Percentiles rank a stretch among this genome's conserved stretches.
Conservation (phyloP, 2,888 invertebrate genomes). For the Salticus scenicus region DNA sequence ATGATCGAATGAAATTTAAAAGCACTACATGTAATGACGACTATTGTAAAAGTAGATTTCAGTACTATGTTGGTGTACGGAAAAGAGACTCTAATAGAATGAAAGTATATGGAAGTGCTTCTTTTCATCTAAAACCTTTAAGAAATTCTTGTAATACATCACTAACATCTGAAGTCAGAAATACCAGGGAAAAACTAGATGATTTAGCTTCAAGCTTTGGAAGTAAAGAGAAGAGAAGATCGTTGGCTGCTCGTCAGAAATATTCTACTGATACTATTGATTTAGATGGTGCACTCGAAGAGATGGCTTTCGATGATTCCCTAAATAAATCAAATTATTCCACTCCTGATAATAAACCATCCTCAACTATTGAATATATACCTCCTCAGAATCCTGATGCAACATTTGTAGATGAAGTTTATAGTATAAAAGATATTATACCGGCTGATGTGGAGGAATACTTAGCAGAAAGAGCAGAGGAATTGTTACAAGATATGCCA, state of each 20-base stretch:
- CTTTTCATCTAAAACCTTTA: conserved; percentile 33
- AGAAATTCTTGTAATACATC: too few relatives aligned
- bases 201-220: conserved; percentile 23
- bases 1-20: neutral
- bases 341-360: conserved; percentile 4
- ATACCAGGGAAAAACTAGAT: conserved; percentile 11
- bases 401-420: neutral
- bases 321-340: neutral
- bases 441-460: neutral
- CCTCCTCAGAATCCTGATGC: conserved; percentile 33
- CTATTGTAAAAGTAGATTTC: neutral
- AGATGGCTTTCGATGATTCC: neutral
- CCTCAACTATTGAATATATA: conserved; percentile 4
- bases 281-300: neutral
- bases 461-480: neutral
- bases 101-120: conserved; percentile 32
- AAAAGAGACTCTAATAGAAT: conserved; percentile 34
- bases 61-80: conserved; percentile 33
- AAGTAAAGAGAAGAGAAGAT: conserved; percentile 15
- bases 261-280: neutral
- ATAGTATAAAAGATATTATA: conserved; percentile 29
- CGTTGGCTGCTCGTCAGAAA: neutral
- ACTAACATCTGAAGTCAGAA: neutral
- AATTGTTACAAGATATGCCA: neutral
- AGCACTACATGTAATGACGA: neutral